phyloP scores from a whole-genome alignment of 1,140 invertebrate species.

The silkworm (Bombyx mori) region DNA sequence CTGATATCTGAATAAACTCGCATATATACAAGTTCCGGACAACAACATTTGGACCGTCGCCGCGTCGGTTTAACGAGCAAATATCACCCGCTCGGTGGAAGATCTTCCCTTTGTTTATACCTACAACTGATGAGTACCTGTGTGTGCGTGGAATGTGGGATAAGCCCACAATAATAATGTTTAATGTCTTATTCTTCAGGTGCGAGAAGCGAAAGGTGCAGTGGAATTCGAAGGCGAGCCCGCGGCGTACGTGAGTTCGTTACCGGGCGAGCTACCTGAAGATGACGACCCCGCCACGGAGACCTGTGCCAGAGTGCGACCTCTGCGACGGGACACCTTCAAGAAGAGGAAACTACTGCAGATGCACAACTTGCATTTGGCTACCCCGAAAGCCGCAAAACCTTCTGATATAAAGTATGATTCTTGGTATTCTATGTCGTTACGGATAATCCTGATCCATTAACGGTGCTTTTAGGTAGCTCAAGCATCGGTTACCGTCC shows the following conservation, averaged over 20 bases:
- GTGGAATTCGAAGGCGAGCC: slow-evolving; percentile 55
- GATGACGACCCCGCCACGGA: slow-evolving; percentile 25
- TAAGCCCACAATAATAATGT: too few relatives aligned
- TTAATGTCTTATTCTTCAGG: slow-evolving; percentile 23
- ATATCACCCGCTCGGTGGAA: too few relatives aligned
- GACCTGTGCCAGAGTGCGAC: slow-evolving; percentile 43
- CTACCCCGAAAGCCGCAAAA: slow-evolving; percentile 81
- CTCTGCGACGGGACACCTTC: slow-evolving; percentile 72
- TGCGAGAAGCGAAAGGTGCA: slow-evolving; percentile 53
- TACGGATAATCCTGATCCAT: too few relatives aligned
- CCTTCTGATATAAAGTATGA: slow-evolving; percentile 69
- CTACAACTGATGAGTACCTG: too few relatives aligned
- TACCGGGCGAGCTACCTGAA: slow-evolving; percentile 64
- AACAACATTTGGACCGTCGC: too few relatives aligned
- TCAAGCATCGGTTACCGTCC: too few relatives aligned
- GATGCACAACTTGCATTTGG: slow-evolving; percentile 79
- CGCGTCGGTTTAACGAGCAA: too few relatives aligned
- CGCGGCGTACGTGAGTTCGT: slow-evolving; percentile 76
- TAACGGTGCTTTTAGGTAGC: too few relatives aligned
- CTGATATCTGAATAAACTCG: too few relatives aligned
- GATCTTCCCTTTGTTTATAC: too few relatives aligned
- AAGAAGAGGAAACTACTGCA: slow-evolving; percentile 83
- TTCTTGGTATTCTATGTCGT: slow-evolving; percentile 1
- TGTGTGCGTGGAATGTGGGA: too few relatives aligned
- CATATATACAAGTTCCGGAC: too few relatives aligned